Base-by-base conservation (phyloP, 2,797 vertebrate genomes). In the Phataginus tetradactyla region DNA sequence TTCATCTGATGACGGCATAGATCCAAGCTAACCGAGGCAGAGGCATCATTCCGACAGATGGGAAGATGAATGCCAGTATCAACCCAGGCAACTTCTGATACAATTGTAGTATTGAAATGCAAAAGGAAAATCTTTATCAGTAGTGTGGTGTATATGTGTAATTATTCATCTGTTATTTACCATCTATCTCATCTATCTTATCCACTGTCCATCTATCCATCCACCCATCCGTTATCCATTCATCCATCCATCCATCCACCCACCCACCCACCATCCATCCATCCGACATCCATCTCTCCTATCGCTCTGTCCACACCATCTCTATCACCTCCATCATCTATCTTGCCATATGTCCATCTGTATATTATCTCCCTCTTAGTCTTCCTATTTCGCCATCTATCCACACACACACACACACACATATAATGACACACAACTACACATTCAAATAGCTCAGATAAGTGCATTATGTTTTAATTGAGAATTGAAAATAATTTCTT, bases 41-140 rank as follows among this genome's bases (percentile, higher is more conserved):
- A 23, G 1, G 3, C 2, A 4, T 29, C 10, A 3, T 53, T 15
- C n/a, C 2, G 9, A 11, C 0, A 34, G 3, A 7, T 2, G 57
- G n/a, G 4, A 17, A 27, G 77, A 9, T 25, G 61, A 9, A 4
- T 2, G 27, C 42, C 49, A 29, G 23, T 21, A 13, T 1, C 45
- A 17, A 64, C 11, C 0, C 4, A 29, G 20, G 51, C 23, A 71
- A 27, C 61, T 25, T 17, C 42, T 63, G 45, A 51, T 1, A 15
- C 4, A 8, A 59, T 72, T 78, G 39, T 15, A 32, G 37, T 25
- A 14, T 4, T 20, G 12, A 45, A 69, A 45, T 4, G 14, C 27
- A 42, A 45, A 45, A 45, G 20, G 11, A 25, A 88, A 64, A 37
- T 14, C 1, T 55, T 79, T 45, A 8, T 37, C 77, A 68, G 20